A percentile compares a stretch with the other conserved stretches of the same genome.
These are phyloP conservation scores for Teinopalpus imperialis DNA, from an alignment of 2,888 invertebrate species.

Conservation along the genomic window DNA sequence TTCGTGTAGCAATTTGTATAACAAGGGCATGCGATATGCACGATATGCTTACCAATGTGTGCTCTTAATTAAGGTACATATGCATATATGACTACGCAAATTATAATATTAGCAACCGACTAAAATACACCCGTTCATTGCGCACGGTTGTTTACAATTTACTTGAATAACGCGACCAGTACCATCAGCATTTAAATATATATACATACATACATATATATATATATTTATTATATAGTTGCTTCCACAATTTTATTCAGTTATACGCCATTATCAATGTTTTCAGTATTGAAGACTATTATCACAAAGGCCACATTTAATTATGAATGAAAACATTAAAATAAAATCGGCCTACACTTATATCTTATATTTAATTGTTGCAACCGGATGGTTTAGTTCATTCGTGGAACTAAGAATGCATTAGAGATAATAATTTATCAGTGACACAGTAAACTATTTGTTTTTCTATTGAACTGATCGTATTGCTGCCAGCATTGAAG, in stretches of 20 bases:
- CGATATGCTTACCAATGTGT: too few relatives aligned
- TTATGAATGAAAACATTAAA: constrained; percentile 26
- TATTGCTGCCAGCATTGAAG: constrained; percentile 2
- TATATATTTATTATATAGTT: too few relatives aligned
- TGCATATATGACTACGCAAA: too few relatives aligned
- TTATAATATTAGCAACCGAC: too few relatives aligned
- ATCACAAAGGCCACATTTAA: constrained; percentile 16
- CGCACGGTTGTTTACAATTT: too few relatives aligned
- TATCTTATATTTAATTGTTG: constrained; percentile 20
- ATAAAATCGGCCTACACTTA: constrained; percentile 25
- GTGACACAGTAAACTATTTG: constrained; percentile 33
- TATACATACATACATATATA: too few relatives aligned
- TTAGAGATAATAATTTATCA: constrained; percentile 37
- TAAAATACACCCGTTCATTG: too few relatives aligned
- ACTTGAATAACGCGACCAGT: too few relatives aligned
- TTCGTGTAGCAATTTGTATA: neutral
- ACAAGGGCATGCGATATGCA: too few relatives aligned
- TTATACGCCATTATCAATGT: constrained; percentile 1
- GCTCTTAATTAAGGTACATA: too few relatives aligned
- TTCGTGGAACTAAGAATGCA: constrained; percentile 36
- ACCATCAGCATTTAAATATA: too few relatives aligned
- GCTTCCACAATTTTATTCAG: neutral
- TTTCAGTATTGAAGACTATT: constrained; percentile 1
- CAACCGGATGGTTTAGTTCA: constrained; percentile 27
- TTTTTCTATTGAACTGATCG: constrained; percentile 28